phyloP scores from a whole-genome alignment of 2,888 invertebrate species.

The Koerneria pararmatus region DNA sequence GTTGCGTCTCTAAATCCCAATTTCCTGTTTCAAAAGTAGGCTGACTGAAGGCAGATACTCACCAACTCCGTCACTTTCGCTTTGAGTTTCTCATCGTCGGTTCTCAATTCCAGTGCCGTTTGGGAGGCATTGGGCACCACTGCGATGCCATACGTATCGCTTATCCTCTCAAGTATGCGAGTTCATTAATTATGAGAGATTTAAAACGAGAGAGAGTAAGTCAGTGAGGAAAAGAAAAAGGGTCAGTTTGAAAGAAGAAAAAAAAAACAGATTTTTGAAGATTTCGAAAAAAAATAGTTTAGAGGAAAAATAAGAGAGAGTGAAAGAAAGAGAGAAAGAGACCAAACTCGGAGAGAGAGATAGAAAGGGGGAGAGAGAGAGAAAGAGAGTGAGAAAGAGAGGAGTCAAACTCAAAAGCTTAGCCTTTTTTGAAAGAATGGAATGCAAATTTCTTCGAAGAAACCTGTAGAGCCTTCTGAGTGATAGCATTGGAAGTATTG shows the following conservation, averaged over 20 bases:
- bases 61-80: slow-evolving; percentile 30
- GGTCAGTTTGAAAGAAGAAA: not conserved
- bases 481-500: slow-evolving; percentile 49
- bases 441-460: not conserved
- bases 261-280: not conserved
- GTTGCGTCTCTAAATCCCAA: too few species aligned
- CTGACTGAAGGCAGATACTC: not conserved
- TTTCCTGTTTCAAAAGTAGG: too few species aligned
- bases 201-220: too few species aligned
- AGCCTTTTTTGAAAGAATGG: not conserved
- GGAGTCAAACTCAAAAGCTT: too few species aligned
- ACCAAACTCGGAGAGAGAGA: too few species aligned
- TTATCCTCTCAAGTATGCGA: slow-evolving; percentile 44
- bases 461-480: slow-evolving; percentile 42
- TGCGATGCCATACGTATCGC: slow-evolving; percentile 39
- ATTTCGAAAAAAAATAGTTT: slow-evolving; percentile 11
- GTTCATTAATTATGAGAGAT: too few species aligned
- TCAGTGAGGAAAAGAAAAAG: too few species aligned
- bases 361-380: too few species aligned
- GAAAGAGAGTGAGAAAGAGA: too few species aligned
- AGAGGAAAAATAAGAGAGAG: not conserved
- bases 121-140: slow-evolving; percentile 35
- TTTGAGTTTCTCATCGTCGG: slow-evolving; percentile 27
- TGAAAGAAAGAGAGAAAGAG: not conserved
- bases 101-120: slow-evolving; percentile 39